Evolutionary conservation across 2,113 vertebrate genomes (phyloP), one percentile per base, ranked within the genome.

Genomic region (Etheostoma cragini): DNA sequence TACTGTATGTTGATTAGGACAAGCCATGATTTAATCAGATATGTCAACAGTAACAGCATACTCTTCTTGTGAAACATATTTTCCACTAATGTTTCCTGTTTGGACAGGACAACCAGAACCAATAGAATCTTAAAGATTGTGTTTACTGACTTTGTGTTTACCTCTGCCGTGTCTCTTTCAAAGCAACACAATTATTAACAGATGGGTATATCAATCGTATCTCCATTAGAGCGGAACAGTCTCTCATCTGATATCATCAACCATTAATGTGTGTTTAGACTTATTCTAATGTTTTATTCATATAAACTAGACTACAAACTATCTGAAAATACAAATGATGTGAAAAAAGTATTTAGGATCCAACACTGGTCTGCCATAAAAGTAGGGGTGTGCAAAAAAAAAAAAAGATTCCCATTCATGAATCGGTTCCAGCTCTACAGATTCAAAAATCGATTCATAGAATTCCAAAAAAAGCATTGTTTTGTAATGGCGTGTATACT

Each of bases 21-120:
- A 72, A 68, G 35, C 6, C 26, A 15, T 62, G 17, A 76, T 81
- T 80, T 42, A 61, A 69, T 79, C 58, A 56, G 26, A 84, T 53
- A 49, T 45, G 67, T 53, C 38, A 21, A 42, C 68, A 50, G 22
- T 65, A 47, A 56, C 10, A 54, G 17, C 5, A 30, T 35, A 4
- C 21, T 67, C 42, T 70, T 22, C 33, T 57, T 33, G 46, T 54
- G 50, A 58, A 35, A 72, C 10, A n/a, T 7, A 67, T 75, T 67
- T 57, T 19, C 49, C 64, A 66, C 49, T 61, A 49, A 60, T 52
- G 53, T 54, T 68, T 83, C 61, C 65, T 56, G 70, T 65, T 63
- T 71, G 24, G 65, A 72, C 49, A 8, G 49, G 58, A 50, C 42
- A 64, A 52, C 16, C 16, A 56, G 52, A 76, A n/a, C 22, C 24